Evolutionary conservation across 2,113 vertebrate genomes (phyloP).

Genomic region (Hipposideros armiger): DNA sequence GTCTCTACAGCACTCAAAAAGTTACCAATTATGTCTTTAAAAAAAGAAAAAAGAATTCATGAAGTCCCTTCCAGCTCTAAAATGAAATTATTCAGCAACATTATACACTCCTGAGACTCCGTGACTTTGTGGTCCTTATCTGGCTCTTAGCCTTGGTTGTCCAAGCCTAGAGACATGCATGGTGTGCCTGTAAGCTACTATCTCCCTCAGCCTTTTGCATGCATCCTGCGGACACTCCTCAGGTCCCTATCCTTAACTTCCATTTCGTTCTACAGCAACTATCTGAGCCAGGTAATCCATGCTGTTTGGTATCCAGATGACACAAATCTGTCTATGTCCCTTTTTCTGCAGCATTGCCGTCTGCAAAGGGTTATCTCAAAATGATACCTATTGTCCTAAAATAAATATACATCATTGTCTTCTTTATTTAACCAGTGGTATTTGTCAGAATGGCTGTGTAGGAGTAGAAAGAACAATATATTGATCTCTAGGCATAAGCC

Average conservation of each 20-base stretch:
- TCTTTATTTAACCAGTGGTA: background rate
- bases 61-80: background rate
- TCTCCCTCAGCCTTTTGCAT: no score
- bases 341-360: background rate
- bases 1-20: background rate
- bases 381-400: background rate
- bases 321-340: background rate
- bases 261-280: no score
- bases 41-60: background rate
- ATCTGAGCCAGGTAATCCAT: background rate
- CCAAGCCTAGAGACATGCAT: background rate
- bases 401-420: background rate
- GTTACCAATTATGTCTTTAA: background rate
- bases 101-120: background rate
- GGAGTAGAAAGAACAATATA: background rate
- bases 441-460: background rate
- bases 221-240: accelerated
- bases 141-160: background rate
- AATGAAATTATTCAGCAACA: background rate
- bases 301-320: background rate
- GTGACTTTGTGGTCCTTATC: background rate
- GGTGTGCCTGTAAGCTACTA: background rate
- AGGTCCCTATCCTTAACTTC: background rate
- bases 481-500: background rate
- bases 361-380: background rate